Percentiles rank a stretch among this genome's conserved stretches.
Conservation (phyloP, 2,797 vertebrate species). For the Lagodon rhomboides region DNA sequence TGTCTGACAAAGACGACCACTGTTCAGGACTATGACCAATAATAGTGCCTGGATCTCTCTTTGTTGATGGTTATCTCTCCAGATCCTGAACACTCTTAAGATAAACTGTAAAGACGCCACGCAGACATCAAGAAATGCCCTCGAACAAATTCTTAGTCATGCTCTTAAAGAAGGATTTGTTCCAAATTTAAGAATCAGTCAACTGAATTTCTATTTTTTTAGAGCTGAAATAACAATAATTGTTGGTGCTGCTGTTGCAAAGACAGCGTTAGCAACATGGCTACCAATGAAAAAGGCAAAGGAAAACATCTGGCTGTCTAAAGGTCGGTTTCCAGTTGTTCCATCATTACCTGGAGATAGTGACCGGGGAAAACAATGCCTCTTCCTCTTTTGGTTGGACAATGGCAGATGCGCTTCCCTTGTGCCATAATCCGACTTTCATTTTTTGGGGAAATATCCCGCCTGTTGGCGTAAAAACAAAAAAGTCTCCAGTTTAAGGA, state of each 20-base stretch:
- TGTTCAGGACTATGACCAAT: conserved; percentile 3
- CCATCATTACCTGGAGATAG: too few species aligned
- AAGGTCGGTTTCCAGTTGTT: too few species aligned
- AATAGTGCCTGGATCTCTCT: not conserved
- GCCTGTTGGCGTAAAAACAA: too few species aligned
- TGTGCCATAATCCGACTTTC: too few species aligned
- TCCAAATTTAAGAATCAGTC: not conserved
- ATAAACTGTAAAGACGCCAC: not conserved
- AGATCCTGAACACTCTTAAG: not conserved
- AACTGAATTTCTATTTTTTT: not conserved
- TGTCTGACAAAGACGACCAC: conserved; percentile 13
- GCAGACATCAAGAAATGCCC: not conserved
- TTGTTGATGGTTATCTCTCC: not conserved
- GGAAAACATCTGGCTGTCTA: too few species aligned
- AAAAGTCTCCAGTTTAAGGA: not conserved
- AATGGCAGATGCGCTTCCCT: too few species aligned
- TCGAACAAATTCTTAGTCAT: not conserved
- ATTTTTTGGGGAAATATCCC: too few species aligned
- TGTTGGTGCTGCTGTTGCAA: too few species aligned
- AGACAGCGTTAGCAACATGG: too few species aligned
- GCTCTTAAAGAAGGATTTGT: not conserved
- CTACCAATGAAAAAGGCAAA: too few species aligned
- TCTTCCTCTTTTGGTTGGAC: too few species aligned
- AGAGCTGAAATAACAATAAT: not conserved
- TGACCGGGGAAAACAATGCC: too few species aligned